A percentile compares a stretch with the other conserved stretches of the same genome.
Evolutionary conservation across 1,140 invertebrate species (phyloP).

Genomic region (Ladona fulva): DNA sequence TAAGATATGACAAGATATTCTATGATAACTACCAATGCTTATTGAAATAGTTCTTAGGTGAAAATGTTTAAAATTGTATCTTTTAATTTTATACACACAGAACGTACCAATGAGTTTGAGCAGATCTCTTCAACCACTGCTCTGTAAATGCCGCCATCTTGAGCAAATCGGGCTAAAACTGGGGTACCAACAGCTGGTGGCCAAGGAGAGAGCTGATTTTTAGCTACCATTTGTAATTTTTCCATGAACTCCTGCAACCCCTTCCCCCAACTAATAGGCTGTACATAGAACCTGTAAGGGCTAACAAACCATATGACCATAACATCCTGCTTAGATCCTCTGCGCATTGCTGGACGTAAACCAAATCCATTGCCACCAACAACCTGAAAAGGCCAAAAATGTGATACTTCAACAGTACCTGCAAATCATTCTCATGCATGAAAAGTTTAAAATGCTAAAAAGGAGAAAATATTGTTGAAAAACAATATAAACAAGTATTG

Average conservation of each 20-base stretch:
- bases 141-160: slow-evolving; percentile 58
- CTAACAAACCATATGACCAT: background rate
- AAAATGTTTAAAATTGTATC: no score
- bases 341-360: background rate
- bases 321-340: background rate
- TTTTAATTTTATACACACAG: background rate
- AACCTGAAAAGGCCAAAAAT: background rate
- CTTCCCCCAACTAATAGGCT: background rate
- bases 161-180: slow-evolving; percentile 54
- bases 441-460: no score
- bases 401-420: background rate
- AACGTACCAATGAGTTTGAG: slow-evolving; percentile 27
- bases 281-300: background rate
- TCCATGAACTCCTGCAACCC: background rate
- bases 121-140: slow-evolving; percentile 49
- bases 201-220: background rate
- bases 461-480: no score
- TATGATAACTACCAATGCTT: no score
- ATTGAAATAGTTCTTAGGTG: no score
- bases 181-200: slow-evolving; percentile 39
- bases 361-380: background rate
- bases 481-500: no score
- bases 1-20: no score
- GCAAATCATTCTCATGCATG: no score
- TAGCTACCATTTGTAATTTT: background rate